These are phyloP conservation scores for Holotrichia oblita DNA, from an alignment of 1,140 invertebrate genomes.

Conservation along the genomic window DNA sequence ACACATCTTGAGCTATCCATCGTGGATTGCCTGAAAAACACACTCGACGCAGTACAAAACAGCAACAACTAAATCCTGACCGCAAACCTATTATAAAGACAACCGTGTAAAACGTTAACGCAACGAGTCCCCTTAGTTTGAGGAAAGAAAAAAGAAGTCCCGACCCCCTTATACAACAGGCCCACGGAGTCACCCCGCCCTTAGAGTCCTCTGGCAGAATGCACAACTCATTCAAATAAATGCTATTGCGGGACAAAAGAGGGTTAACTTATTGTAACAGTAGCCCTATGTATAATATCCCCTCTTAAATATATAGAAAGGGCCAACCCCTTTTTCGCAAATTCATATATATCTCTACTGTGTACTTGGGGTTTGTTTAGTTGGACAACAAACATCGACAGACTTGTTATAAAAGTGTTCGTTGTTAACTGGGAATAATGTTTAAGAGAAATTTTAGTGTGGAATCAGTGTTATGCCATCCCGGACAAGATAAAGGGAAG, in stretches of 20 bases:
- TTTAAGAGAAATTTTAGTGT: conserved; percentile 2
- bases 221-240: conserved; percentile 58
- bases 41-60: not conserved
- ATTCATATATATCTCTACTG: conserved; percentile 53
- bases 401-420: conserved; percentile 46
- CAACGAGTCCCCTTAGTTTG: conserved; percentile 47
- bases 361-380: conserved; percentile 55
- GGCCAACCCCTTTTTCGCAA: conserved; percentile 52
- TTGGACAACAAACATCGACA: conserved; percentile 45
- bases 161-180: not conserved
- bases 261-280: conserved; percentile 56
- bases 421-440: conserved; percentile 14
- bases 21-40: not conserved
- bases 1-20: no score
- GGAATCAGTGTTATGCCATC: not conserved
- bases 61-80: conserved; percentile 55
- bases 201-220: conserved; percentile 52
- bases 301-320: conserved; percentile 52
- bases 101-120: conserved; percentile 59
- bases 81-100: conserved; percentile 57
- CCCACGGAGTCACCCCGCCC: conserved; percentile 44
- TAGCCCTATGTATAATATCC: conserved; percentile 48
- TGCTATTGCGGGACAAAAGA: conserved; percentile 45
- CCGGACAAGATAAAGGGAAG: conserved; percentile 40
- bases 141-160: conserved; percentile 45